These are phyloP conservation scores for Metopolophium dirhodum DNA, from an alignment of 1,140 invertebrate genomes.

Conservation along the genomic window DNA sequence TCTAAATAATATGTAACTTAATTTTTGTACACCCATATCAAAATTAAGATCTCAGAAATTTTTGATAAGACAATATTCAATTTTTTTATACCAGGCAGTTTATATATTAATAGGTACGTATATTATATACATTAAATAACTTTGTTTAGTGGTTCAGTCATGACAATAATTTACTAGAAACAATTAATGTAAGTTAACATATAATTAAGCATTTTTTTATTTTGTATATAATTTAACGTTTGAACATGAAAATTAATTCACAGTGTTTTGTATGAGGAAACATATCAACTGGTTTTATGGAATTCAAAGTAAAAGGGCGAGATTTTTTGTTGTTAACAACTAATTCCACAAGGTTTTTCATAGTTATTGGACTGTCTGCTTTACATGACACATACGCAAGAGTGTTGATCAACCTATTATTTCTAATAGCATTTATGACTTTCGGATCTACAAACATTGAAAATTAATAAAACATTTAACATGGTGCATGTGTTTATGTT, in stretches of 20 bases:
- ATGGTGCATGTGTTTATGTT: conserved; percentile 44
- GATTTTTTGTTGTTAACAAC: conserved; percentile 46
- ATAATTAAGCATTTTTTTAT: not conserved
- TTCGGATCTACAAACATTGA: conserved; percentile 63
- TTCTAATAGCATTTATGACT: conserved; percentile 64
- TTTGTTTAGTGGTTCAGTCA: not conserved
- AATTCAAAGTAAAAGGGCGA: conserved; percentile 60
- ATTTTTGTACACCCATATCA: not conserved
- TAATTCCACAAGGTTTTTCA: conserved; percentile 64
- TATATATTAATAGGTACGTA: too few relatives aligned
- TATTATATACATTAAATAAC: not conserved
- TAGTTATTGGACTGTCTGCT: conserved; percentile 62
- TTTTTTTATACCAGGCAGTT: not conserved
- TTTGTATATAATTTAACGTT: conserved; percentile 60
- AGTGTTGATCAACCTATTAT: conserved; percentile 62
- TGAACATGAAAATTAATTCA: conserved; percentile 68
- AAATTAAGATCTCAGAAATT: not conserved
- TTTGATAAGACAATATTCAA: not conserved
- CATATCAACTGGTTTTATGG: conserved; percentile 68
- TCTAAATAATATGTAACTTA: not conserved
- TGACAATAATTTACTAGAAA: not conserved
- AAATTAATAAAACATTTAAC: conserved; percentile 44
- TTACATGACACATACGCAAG: conserved; percentile 68
- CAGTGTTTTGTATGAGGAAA: conserved; percentile 70
- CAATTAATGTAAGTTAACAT: not conserved